Conservation (phyloP, 2,113 vertebrate genomes). For the Peromyscus californicus region DNA sequence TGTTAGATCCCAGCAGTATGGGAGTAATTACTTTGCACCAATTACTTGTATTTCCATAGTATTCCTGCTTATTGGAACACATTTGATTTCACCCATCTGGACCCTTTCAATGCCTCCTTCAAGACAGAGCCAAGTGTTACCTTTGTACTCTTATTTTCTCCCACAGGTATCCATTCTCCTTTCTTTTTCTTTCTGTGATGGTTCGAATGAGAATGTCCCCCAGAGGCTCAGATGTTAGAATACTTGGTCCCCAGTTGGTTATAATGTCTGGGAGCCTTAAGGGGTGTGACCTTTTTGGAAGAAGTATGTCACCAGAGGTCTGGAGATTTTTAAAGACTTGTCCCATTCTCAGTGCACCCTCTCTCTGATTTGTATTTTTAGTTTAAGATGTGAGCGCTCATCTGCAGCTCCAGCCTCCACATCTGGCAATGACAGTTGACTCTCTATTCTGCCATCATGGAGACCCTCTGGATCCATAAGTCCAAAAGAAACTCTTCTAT, state of each 20-base stretch:
- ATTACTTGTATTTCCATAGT: background rate
- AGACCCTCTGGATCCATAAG: background rate
- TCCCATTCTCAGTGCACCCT: background rate
- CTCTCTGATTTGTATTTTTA: background rate
- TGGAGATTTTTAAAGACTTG: background rate
- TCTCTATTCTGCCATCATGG: background rate
- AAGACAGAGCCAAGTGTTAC: background rate
- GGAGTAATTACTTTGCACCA: background rate
- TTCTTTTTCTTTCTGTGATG: background rate
- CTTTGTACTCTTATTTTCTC: background rate
- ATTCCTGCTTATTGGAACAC: background rate
- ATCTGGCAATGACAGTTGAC: background rate
- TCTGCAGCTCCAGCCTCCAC: background rate
- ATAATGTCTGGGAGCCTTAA: background rate
- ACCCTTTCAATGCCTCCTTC: background rate
- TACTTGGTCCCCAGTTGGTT: background rate
- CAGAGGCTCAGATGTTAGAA: background rate
- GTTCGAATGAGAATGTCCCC: background rate
- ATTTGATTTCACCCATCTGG: background rate
- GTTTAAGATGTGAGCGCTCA: background rate
- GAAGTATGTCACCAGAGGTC: background rate
- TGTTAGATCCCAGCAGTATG: background rate
- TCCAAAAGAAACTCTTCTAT: background rate
- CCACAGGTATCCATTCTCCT: background rate
- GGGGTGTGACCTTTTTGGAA: background rate